Percentiles rank a stretch among this genome's conserved stretches.
These are phyloP conservation scores for Ctenochaetus hawaiiensis DNA, from an alignment of 2,797 vertebrate genomes.

Conservation along the genomic window DNA sequence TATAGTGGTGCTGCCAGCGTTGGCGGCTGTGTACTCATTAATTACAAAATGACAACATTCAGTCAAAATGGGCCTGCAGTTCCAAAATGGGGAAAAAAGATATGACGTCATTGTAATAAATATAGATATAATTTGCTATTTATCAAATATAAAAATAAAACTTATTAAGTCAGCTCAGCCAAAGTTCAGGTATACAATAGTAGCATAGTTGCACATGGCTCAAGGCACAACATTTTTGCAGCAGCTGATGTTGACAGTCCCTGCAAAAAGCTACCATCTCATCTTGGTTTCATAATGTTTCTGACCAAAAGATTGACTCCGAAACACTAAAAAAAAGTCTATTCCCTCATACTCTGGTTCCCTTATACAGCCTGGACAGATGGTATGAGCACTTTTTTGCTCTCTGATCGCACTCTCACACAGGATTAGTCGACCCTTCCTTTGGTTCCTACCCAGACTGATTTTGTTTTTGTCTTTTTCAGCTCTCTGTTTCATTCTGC, in stretches of 20 bases:
- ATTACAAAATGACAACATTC: not conserved
- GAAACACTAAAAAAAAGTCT: conserved; percentile 9
- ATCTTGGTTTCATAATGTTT: conserved; percentile 9
- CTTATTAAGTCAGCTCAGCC: not conserved
- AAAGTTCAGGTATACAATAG: not conserved
- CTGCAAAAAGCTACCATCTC: not conserved
- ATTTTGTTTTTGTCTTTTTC: not conserved
- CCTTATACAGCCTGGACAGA: too few species aligned
- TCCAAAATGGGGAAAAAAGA: not conserved
- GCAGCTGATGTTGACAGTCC: not conserved
- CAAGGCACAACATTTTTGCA: not conserved
- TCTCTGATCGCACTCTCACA: not conserved
- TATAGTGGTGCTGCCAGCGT: not conserved
- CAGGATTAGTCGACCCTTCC: not conserved
- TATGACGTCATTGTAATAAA: not conserved
- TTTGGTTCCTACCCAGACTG: not conserved
- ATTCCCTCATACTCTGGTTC: too few species aligned
- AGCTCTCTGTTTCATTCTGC: not conserved
- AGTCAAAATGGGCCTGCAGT: not conserved
- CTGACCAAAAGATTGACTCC: conserved; percentile 17
- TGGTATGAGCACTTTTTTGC: not conserved
- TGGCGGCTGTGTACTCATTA: not conserved
- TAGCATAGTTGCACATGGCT: not conserved
- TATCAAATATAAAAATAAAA: not conserved
- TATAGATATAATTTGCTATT: not conserved